Evolutionary conservation across 92 coral and sea anemone species (phyloP).

Genomic region (Bergia puertoricense): DNA sequence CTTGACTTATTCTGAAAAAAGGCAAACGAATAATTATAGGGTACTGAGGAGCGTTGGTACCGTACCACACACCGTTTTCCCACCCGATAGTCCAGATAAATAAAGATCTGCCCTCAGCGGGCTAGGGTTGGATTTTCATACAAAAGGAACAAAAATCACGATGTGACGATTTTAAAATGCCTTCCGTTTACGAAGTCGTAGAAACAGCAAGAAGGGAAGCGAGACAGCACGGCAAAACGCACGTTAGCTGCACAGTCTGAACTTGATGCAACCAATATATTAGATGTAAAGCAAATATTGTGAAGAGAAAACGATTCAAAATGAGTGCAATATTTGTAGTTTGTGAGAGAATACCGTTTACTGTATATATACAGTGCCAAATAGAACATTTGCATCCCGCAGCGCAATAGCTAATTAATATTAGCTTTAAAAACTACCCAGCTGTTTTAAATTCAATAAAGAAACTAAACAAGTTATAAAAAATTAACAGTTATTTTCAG

Average conservation of each 20-base stretch:
- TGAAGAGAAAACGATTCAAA: neutral
- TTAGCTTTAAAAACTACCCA: neutral
- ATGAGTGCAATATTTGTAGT: neutral
- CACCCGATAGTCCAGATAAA: neutral
- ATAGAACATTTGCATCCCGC: neutral
- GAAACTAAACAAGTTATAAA: neutral
- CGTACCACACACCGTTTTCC: no score
- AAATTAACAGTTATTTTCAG: neutral
- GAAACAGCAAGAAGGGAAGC: neutral
- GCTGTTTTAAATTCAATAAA: conserved; percentile 8
- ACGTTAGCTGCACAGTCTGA: neutral
- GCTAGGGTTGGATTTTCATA: neutral
- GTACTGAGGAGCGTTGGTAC: no score
- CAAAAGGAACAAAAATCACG: neutral
- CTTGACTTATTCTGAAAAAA: no score
- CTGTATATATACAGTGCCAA: neutral
- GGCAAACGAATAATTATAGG: no score
- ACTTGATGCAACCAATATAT: neutral
- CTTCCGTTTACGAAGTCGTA: neutral
- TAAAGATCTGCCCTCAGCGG: neutral
- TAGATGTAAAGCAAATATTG: neutral
- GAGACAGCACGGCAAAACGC: neutral
- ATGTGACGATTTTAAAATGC: neutral
- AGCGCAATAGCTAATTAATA: neutral
- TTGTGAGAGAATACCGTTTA: neutral